These are phyloP conservation scores for Caenorhabditis sinica DNA, from an alignment of 2,888 invertebrate genomes.

Conservation along the genomic window DNA sequence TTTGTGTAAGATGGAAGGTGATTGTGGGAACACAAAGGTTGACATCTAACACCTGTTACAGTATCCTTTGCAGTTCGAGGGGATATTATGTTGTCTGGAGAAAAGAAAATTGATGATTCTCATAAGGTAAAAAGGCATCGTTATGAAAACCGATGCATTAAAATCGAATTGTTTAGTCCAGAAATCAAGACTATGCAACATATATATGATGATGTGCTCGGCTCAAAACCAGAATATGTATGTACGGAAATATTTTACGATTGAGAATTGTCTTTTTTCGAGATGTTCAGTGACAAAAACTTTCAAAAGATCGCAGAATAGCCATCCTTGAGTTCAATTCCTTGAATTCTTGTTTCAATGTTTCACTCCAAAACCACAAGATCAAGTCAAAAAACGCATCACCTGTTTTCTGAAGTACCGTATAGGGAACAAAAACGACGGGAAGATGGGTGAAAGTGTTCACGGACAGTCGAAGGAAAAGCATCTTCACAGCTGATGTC, in stretches of 20 bases:
- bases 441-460: slow-evolving; percentile 25
- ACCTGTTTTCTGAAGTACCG: slow-evolving; percentile 36
- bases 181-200: too few species aligned
- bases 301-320: background rate
- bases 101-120: too few species aligned
- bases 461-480: slow-evolving; percentile 19
- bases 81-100: background rate
- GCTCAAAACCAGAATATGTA: too few species aligned
- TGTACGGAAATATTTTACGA: too few species aligned
- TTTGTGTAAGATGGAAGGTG: slow-evolving; percentile 23
- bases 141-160: too few species aligned
- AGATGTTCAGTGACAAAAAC: background rate
- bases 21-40: slow-evolving; percentile 33
- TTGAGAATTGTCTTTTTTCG: too few species aligned
- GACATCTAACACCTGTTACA: slow-evolving; percentile 18
- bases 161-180: too few species aligned
- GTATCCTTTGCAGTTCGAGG: slow-evolving; percentile 1
- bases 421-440: background rate
- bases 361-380: slow-evolving; percentile 31
- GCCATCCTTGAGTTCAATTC: background rate
- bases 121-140: too few species aligned
- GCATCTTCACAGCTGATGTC: slow-evolving; percentile 34
- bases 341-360: slow-evolving; percentile 31
- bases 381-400: slow-evolving; percentile 34
- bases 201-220: too few species aligned